A percentile compares a stretch with the other conserved stretches of the same genome.
Evolutionary conservation across 1,140 invertebrate genomes (phyloP).

Genomic region (Ceratina australensis): DNA sequence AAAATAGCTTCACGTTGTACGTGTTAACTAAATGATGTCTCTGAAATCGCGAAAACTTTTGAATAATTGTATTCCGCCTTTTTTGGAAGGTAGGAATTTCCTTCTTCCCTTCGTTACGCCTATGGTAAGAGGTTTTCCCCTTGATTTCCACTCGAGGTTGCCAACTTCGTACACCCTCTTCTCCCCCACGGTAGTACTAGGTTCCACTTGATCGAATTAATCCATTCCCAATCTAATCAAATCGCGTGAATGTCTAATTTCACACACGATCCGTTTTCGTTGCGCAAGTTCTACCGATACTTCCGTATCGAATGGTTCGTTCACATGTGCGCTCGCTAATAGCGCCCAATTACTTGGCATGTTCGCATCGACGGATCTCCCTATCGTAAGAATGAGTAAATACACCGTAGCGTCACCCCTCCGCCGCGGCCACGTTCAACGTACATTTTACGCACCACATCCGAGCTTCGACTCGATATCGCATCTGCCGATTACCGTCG

Average conservation of each 20-base stretch:
- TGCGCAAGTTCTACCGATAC: conserved; percentile 33
- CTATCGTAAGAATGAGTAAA: conserved; percentile 28
- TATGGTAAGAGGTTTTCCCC: conserved; percentile 38
- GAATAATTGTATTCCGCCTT: no score
- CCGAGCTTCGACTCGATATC: neutral
- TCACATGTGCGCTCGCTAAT: conserved; percentile 36
- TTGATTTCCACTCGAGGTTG: conserved; percentile 59
- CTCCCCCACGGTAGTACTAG: neutral
- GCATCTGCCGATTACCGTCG: no score
- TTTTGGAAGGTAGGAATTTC: neutral
- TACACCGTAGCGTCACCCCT: neutral
- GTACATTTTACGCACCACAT: conserved; percentile 20
- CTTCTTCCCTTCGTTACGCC: conserved; percentile 26
- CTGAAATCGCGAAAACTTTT: no score
- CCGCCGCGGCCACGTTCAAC: neutral
- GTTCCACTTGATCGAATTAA: conserved; percentile 59
- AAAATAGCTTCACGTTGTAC: no score
- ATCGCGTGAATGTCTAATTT: conserved; percentile 61
- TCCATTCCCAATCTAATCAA: conserved; percentile 62
- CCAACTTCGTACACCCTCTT: conserved; percentile 47
- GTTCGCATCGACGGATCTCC: conserved; percentile 24
- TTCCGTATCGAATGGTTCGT: conserved; percentile 37
- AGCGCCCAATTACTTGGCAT: conserved; percentile 52
- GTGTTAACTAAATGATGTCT: no score
- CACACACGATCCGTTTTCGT: conserved; percentile 54